Evolutionary conservation across 2,113 vertebrate species (phyloP).

Genomic region (Rana temporaria): DNA sequence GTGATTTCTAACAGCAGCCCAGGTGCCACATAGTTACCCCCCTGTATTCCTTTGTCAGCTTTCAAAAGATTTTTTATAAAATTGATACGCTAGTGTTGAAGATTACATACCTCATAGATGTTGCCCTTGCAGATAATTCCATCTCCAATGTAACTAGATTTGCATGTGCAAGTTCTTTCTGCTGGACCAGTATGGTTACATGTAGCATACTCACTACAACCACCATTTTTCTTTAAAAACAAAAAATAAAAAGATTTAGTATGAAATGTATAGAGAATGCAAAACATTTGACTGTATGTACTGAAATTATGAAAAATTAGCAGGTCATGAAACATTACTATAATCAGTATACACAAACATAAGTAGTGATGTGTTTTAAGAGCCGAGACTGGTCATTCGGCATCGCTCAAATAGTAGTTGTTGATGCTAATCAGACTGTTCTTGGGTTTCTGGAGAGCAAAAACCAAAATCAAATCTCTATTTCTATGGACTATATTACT

Average conservation of each 20-base stretch:
- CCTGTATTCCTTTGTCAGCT: neutral
- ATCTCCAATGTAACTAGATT: constrained; percentile 73
- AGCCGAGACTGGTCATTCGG: too few relatives aligned
- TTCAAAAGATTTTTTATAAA: accelerated
- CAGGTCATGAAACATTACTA: too few relatives aligned
- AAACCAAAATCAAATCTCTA: neutral
- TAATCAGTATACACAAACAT: too few relatives aligned
- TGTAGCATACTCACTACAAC: constrained; percentile 78
- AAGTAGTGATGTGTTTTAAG: too few relatives aligned
- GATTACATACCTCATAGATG: constrained; percentile 77
- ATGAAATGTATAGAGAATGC: too few relatives aligned
- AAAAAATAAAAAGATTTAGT: too few relatives aligned
- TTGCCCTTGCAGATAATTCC: constrained; percentile 82
- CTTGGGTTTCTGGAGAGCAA: neutral
- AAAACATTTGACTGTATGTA: too few relatives aligned
- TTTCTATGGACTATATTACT: neutral
- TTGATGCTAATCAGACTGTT: too few relatives aligned
- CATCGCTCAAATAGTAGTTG: too few relatives aligned
- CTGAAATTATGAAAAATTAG: too few relatives aligned
- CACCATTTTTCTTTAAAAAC: constrained; percentile 82
- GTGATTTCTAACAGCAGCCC: too few relatives aligned
- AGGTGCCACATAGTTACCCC: too few relatives aligned
- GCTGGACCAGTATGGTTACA: constrained; percentile 79
- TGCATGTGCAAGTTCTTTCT: constrained; percentile 80
- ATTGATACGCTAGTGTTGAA: neutral